A percentile compares a stretch with the other conserved stretches of the same genome.
These are phyloP conservation scores for Anabacerthia variegaticeps DNA, from an alignment of 2,797 vertebrate species.

Conservation along the genomic window DNA sequence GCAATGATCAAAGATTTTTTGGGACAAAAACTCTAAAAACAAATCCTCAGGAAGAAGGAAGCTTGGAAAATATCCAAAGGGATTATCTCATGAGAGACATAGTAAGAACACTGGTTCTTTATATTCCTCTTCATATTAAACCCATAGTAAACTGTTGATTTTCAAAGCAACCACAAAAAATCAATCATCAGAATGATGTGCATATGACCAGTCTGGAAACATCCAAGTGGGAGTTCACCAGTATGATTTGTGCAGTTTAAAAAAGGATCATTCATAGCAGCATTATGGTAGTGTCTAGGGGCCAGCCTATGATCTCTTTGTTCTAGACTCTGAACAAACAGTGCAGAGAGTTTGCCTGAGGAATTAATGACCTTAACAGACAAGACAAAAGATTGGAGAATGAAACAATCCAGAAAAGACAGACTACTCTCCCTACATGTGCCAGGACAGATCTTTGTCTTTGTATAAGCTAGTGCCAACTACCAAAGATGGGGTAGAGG, in stretches of 20 bases:
- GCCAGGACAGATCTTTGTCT: background rate
- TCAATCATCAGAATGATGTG: background rate
- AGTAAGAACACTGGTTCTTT: slow-evolving; percentile 49
- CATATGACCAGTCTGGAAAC: slow-evolving; percentile 41
- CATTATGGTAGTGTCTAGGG: background rate
- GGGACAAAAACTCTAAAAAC: slow-evolving; percentile 13
- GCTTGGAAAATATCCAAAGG: slow-evolving; percentile 36
- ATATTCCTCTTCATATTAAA: background rate
- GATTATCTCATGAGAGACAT: slow-evolving; percentile 26
- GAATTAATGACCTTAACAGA: slow-evolving; percentile 53
- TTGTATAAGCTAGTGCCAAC: background rate
- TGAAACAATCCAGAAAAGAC: background rate
- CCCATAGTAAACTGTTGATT: slow-evolving; percentile 5
- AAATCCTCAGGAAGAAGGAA: slow-evolving; percentile 11
- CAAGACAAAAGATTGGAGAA: slow-evolving; percentile 46
- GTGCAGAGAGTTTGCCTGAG: background rate
- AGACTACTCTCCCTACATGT: background rate
- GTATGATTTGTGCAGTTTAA: background rate
- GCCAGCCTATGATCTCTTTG: slow-evolving; percentile 48
- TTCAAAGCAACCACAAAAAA: slow-evolving; percentile 58
- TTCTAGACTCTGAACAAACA: slow-evolving; percentile 48
- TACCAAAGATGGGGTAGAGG: background rate
- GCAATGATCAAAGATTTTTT: slow-evolving; percentile 17
- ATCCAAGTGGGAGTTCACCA: slow-evolving; percentile 39
- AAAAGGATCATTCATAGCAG: slow-evolving; percentile 44